Percentiles rank a stretch among this genome's conserved stretches.
Conservation (phyloP, 2,797 vertebrate species). For the Mormyrops boulengeri region DNA sequence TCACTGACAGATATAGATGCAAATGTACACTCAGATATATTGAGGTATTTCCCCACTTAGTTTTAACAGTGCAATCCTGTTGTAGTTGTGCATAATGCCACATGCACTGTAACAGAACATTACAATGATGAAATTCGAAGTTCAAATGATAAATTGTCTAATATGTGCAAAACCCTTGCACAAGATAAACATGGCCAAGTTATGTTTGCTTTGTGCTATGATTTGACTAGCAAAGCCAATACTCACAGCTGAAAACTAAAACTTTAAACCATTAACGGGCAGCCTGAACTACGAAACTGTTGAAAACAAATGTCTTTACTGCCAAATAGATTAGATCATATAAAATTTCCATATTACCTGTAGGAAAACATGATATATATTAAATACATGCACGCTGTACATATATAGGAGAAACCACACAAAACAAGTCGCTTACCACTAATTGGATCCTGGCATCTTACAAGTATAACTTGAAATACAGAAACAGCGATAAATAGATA, state of each 20-base stretch:
- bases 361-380: neutral
- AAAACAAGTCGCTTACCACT: conserved; percentile 57
- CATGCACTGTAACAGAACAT: neutral
- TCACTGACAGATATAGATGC: conserved; percentile 43
- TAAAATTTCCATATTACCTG: neutral
- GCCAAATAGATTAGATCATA: neutral
- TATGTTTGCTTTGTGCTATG: neutral
- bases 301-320: neutral
- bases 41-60: neutral
- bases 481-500: conserved; percentile 61
- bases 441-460: conserved; percentile 58
- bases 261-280: neutral
- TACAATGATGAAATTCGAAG: neutral
- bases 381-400: neutral
- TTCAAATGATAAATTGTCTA: neutral
- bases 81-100: neutral
- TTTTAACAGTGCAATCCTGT: neutral
- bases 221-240: neutral
- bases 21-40: neutral
- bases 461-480: conserved; percentile 56
- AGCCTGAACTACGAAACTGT: neutral
- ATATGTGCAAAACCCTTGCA: neutral
- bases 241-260: neutral
- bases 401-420: conserved; percentile 26
- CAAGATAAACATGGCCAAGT: neutral